Percentiles rank a stretch among this genome's conserved stretches.
phyloP scores from a whole-genome alignment of 2,113 vertebrate genomes.

The Hippopotamus amphibius region DNA sequence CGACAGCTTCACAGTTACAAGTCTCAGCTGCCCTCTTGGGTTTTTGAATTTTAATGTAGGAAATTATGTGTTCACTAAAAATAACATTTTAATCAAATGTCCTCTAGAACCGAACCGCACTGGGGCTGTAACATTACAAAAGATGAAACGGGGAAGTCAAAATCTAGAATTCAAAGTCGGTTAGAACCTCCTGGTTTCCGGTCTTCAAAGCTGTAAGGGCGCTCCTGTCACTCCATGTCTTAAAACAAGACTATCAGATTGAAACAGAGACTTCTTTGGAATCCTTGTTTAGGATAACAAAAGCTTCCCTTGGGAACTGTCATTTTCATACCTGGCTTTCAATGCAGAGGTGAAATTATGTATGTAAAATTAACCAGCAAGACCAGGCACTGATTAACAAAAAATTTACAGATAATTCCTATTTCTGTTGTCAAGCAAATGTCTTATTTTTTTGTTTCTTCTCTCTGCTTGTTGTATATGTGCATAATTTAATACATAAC shows the following conservation, averaged over 20 bases:
- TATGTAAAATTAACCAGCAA: slow-evolving; percentile 22
- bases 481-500: slow-evolving; percentile 47
- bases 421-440: background rate
- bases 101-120: slow-evolving; percentile 33
- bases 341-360: background rate
- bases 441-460: background rate
- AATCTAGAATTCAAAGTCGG: background rate
- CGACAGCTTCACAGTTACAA: background rate
- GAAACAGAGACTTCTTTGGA: background rate
- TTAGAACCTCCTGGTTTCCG: background rate
- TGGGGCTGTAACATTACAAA: background rate
- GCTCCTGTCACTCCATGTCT: accelerated
- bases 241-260: background rate
- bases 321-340: background rate
- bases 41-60: slow-evolving; percentile 75
- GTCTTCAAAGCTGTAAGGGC: background rate
- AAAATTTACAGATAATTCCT: background rate
- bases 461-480: background rate
- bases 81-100: slow-evolving; percentile 75
- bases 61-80: slow-evolving; percentile 74
- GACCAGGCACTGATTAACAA: background rate
- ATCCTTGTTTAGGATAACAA: background rate
- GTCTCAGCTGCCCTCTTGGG: slow-evolving; percentile 61
- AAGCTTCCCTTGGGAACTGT: background rate
- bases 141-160: background rate